These are phyloP conservation scores for Trissolcus japonicus DNA, from an alignment of 2,888 invertebrate genomes.

Conservation along the genomic window DNA sequence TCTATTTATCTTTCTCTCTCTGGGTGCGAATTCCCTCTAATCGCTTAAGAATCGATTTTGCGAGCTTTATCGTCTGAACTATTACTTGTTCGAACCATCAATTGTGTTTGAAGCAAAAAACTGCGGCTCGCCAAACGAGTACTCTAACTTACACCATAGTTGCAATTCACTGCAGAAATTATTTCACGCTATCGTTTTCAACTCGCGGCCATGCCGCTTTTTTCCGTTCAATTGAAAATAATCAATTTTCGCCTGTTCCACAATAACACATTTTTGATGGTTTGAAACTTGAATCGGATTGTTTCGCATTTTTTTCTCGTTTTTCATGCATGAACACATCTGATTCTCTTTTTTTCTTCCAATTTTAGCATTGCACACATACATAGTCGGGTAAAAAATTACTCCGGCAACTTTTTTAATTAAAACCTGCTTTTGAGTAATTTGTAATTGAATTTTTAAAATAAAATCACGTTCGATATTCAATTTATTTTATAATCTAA, in stretches of 20 bases:
- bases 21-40: slow-evolving; percentile 25
- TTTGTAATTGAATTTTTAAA: too few relatives aligned
- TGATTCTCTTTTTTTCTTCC: too few relatives aligned
- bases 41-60: slow-evolving; percentile 42
- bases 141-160: slow-evolving; percentile 21
- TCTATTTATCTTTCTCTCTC: too few relatives aligned
- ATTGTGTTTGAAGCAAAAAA: slow-evolving; percentile 33
- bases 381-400: too few relatives aligned
- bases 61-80: slow-evolving; percentile 27
- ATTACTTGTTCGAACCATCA: slow-evolving; percentile 35
- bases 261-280: too few relatives aligned
- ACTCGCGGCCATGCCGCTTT: not conserved
- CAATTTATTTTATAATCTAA: too few relatives aligned
- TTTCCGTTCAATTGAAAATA: slow-evolving; percentile 6
- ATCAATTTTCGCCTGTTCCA: not conserved
- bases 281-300: too few relatives aligned
- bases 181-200: slow-evolving; percentile 8
- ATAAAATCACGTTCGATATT: too few relatives aligned
- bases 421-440: too few relatives aligned
- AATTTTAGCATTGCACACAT: too few relatives aligned
- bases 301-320: slow-evolving; percentile 1
- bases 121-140: slow-evolving; percentile 16
- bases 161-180: slow-evolving; percentile 23
- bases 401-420: too few relatives aligned
- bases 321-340: not conserved